Conservation (phyloP, 2,797 vertebrate species). For the Sternarchorhynchus goeldii region DNA sequence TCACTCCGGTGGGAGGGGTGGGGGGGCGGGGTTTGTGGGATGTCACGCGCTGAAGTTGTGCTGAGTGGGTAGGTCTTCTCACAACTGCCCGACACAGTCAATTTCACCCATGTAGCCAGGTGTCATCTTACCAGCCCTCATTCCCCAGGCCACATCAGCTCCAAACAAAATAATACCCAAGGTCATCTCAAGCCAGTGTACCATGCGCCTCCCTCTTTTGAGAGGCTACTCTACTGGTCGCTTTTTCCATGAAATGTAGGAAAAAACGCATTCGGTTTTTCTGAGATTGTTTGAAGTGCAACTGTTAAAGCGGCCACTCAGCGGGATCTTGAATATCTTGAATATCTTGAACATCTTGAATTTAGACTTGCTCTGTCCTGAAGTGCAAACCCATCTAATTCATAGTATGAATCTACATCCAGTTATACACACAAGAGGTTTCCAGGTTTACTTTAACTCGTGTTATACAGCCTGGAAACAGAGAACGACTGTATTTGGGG, state of each 20-base stretch:
- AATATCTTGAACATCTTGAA: neutral
- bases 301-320: neutral
- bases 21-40: neutral
- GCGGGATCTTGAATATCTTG: too few species aligned
- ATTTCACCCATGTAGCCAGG: conserved; percentile 49
- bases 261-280: neutral
- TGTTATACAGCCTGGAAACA: neutral
- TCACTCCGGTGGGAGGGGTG: conserved; percentile 31
- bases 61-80: conserved; percentile 53
- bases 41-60: conserved; percentile 27
- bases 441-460: neutral
- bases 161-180: conserved; percentile 44
- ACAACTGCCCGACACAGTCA: conserved; percentile 50
- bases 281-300: neutral
- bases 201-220: neutral
- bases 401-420: neutral
- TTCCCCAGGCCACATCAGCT: conserved; percentile 36
- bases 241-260: neutral
- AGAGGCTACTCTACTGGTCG: neutral
- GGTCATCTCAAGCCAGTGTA: conserved; percentile 37
- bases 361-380: neutral
- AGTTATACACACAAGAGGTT: neutral
- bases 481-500: too few species aligned
- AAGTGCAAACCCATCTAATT: neutral
- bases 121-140: conserved; percentile 38